These are phyloP conservation scores for Sminthopsis crassicaudata DNA, from an alignment of 2,113 vertebrate species.

Conservation along the genomic window DNA sequence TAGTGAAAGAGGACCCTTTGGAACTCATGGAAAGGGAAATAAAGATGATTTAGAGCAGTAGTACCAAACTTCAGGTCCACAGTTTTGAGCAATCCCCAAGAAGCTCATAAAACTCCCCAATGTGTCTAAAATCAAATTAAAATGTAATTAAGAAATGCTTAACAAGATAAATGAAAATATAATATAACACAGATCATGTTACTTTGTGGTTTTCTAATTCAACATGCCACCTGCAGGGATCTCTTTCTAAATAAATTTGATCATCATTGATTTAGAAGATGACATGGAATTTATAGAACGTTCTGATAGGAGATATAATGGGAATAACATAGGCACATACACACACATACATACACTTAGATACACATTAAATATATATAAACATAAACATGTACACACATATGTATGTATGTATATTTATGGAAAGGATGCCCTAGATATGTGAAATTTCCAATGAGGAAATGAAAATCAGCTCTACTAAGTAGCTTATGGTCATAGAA, in stretches of 20 bases:
- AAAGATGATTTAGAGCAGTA: neutral
- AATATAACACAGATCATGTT: neutral
- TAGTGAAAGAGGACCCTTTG: neutral
- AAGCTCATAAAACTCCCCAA: neutral
- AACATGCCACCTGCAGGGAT: neutral
- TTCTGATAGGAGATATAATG: neutral
- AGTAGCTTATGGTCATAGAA: neutral
- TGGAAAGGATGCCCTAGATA: neutral
- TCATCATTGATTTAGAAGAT: neutral
- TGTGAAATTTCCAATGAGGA: neutral
- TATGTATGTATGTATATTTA: neutral
- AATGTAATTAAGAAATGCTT: neutral
- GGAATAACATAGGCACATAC: neutral
- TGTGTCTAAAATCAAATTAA: neutral
- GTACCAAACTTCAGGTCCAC: neutral
- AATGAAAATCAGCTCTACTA: neutral
- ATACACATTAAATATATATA: neutral
- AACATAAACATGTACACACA: neutral
- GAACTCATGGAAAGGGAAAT: neutral
- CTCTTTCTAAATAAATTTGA: neutral
- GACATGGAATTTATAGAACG: neutral
- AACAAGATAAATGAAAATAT: neutral
- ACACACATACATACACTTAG: neutral
- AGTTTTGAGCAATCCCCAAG: neutral
- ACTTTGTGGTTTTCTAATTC: neutral